Percentiles rank a stretch among this genome's conserved stretches.
Evolutionary conservation across 2,113 vertebrate genomes (phyloP).

Genomic region (Spea bombifrons): DNA sequence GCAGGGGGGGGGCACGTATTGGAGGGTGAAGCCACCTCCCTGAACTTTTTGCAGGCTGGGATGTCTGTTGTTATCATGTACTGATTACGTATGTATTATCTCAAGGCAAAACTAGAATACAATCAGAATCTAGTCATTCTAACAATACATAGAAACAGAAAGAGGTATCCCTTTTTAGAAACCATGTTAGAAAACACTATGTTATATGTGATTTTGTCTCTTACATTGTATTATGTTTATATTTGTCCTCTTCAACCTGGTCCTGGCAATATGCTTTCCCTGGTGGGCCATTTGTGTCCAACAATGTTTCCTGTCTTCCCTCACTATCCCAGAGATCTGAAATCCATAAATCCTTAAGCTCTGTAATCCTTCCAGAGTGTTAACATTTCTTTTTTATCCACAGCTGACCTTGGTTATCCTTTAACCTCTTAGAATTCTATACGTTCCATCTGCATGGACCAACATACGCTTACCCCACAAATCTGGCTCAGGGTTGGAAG

Average conservation of each 20-base stretch:
- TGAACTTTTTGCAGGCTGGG: too few relatives aligned
- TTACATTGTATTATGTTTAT: neutral
- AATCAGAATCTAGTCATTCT: too few relatives aligned
- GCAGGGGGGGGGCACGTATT: too few relatives aligned
- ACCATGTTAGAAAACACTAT: too few relatives aligned
- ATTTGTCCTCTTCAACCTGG: neutral
- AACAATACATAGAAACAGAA: too few relatives aligned
- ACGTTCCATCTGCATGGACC: neutral
- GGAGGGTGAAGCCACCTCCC: too few relatives aligned
- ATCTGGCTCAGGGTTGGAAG: too few relatives aligned
- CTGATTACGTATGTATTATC: too few relatives aligned
- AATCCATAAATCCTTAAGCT: slow-evolving; percentile 3
- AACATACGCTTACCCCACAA: too few relatives aligned
- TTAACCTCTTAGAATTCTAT: neutral
- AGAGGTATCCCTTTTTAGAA: too few relatives aligned
- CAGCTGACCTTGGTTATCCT: neutral
- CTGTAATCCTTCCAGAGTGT: slow-evolving; percentile 2
- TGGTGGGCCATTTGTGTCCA: neutral
- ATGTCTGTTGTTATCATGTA: too few relatives aligned
- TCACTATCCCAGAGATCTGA: neutral
- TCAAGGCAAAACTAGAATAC: too few relatives aligned
- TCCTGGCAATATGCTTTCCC: neutral
- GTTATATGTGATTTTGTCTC: neutral
- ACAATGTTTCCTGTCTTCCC: neutral
- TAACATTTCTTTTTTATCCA: neutral